Evolutionary conservation across 2,797 vertebrate genomes (phyloP), one percentile per base, ranked within the genome.

Genomic region (Hypotaenidia philippensis): DNA sequence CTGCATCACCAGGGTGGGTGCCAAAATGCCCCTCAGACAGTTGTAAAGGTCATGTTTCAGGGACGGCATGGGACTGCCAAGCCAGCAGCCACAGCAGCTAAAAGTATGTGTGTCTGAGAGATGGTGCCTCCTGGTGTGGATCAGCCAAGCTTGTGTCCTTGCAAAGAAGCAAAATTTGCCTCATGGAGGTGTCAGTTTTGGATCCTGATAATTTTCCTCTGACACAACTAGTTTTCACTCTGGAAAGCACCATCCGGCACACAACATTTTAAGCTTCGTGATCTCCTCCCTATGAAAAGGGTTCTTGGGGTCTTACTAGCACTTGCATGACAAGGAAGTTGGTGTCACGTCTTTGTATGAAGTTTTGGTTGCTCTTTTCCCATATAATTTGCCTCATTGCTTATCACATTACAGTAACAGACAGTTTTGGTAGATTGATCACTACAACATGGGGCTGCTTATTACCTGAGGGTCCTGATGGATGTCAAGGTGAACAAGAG

Each of bases 381-480:
- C 7, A 0, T 55, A 9, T 41, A 15, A 29, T 74, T 92, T 70
- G 38, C 5, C 38, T 40, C 0, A 0, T 25, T 47, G 32, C 22
- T 74, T 81, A 15, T 26, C 25, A 36, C 53, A 31, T 7, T 52
- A 20, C 26, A 61, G 6, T 59, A 47, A 31, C 18, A 23, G 32
- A 14, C 1, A 5, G 9, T 10, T 75, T 75, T 78, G 29, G n/a
- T 69, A 55, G 7, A 27, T 66, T 50, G 31, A 11, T 69, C 80
- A 27, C 31, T 88, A 10, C 38, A 44, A 3, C 19, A 19, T 6
- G 26, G 31, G 13, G 2, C 1, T 50, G 52, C 41, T 85, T 50
- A 38, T 74, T 83, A 47, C 17, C 59, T 2, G 7, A 40, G 47
- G 4, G 20, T 66, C 29, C 38, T 50, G 38, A 11, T 78, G 53